A percentile compares a stretch with the other conserved stretches of the same genome.
Conservation (phyloP, 2,797 vertebrate species). For the Eidolon dupreanum region DNA sequence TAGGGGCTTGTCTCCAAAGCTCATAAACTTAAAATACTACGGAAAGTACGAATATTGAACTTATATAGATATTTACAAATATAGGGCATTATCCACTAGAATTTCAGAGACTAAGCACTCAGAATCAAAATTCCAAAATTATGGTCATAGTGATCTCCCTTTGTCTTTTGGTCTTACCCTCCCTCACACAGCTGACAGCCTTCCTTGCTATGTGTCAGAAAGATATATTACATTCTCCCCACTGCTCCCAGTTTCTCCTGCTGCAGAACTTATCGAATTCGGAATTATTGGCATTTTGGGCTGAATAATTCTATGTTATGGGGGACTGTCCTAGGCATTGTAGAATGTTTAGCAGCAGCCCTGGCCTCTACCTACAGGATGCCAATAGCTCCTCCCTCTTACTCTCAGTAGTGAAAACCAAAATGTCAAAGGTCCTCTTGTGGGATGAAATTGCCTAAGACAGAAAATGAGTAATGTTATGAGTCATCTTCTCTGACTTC, state of each 20-base stretch:
- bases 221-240: neutral
- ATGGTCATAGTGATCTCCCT: neutral
- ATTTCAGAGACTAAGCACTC: neutral
- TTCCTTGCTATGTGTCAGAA: neutral
- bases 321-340: neutral
- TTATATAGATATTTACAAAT: neutral
- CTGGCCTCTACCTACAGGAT: neutral
- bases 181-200: neutral
- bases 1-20: neutral
- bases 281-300: neutral
- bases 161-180: neutral
- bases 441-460: neutral
- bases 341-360: neutral
- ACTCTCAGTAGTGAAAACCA: neutral
- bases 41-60: neutral
- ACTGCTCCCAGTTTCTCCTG: neutral
- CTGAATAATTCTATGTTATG: neutral
- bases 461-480: neutral
- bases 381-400: neutral
- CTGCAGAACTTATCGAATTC: neutral
- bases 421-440: neutral
- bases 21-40: neutral
- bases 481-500: neutral
- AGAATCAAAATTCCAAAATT: neutral
- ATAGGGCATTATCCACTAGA: neutral